These are phyloP conservation scores for Albula goreensis DNA, from an alignment of 2,113 vertebrate species.

Conservation along the genomic window DNA sequence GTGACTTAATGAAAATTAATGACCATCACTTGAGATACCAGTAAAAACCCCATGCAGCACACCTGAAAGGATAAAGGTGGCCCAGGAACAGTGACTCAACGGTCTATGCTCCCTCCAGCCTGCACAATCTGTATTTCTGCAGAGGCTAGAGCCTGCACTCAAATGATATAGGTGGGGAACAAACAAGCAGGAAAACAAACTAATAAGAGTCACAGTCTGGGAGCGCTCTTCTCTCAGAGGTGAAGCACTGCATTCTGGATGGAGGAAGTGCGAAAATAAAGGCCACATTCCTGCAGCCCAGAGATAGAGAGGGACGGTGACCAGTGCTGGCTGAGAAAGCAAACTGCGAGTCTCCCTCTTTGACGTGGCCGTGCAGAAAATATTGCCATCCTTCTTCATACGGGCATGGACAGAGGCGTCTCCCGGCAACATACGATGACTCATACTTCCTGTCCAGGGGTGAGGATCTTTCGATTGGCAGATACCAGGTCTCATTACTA, in stretches of 20 bases:
- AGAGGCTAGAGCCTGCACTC: not conserved
- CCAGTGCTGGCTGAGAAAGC: slow-evolving; percentile 40
- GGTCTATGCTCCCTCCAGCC: not conserved
- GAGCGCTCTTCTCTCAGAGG: not conserved
- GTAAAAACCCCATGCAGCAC: not conserved
- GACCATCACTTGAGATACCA: not conserved
- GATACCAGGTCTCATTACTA: not conserved
- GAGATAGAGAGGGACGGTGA: slow-evolving; percentile 25
- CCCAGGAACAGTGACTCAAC: not conserved
- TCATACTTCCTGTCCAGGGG: not conserved
- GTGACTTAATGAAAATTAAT: not conserved
- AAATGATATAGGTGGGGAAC: not conserved
- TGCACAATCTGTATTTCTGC: not conserved
- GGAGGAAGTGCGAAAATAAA: slow-evolving; percentile 40
- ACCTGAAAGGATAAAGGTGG: not conserved
- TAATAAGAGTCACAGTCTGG: not conserved
- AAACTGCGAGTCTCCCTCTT: not conserved
- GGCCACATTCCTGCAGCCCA: slow-evolving; percentile 37
- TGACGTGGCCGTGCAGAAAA: too few species aligned
- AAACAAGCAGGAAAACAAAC: not conserved
- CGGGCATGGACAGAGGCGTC: not conserved
- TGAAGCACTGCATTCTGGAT: not conserved
- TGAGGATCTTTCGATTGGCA: not conserved
- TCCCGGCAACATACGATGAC: not conserved
- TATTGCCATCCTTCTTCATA: not conserved